A percentile compares a stretch with the other conserved stretches of the same genome.
Conservation (phyloP, 1,140 invertebrate species). For the Odontomachus brunneus region DNA sequence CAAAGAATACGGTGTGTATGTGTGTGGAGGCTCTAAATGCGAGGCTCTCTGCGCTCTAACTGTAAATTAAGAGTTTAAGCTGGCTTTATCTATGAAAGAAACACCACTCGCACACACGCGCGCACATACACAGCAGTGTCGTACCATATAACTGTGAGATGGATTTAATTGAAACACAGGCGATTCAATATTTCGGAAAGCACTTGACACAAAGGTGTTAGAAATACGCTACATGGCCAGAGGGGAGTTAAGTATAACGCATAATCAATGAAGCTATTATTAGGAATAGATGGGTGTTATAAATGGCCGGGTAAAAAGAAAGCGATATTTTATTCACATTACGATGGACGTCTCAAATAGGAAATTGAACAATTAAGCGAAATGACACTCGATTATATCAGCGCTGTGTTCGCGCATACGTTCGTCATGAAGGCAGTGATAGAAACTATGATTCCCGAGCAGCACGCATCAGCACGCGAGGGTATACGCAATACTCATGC, state of each 20-base stretch:
- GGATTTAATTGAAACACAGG: background rate
- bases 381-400: background rate
- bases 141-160: background rate
- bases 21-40: too few relatives aligned
- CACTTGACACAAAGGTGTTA: background rate
- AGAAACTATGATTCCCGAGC: too few relatives aligned
- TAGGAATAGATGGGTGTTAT: slow-evolving; percentile 27
- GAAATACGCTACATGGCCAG: slow-evolving; percentile 4
- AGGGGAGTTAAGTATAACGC: slow-evolving; percentile 31
- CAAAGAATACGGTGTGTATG: too few relatives aligned
- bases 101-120: too few relatives aligned
- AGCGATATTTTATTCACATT: slow-evolving; percentile 8
- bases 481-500: too few relatives aligned
- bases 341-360: background rate
- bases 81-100: too few relatives aligned
- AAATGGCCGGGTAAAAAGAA: slow-evolving; percentile 26
- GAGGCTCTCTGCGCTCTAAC: too few relatives aligned
- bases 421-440: too few relatives aligned
- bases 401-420: too few relatives aligned
- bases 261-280: slow-evolving; percentile 48
- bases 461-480: too few relatives aligned
- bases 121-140: too few relatives aligned
- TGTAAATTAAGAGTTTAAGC: too few relatives aligned
- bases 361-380: background rate
- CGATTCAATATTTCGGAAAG: background rate